A percentile compares a stretch with the other conserved stretches of the same genome.
phyloP scores from a whole-genome alignment of 2,113 vertebrate species.

The Myiozetetes cayanensis region DNA sequence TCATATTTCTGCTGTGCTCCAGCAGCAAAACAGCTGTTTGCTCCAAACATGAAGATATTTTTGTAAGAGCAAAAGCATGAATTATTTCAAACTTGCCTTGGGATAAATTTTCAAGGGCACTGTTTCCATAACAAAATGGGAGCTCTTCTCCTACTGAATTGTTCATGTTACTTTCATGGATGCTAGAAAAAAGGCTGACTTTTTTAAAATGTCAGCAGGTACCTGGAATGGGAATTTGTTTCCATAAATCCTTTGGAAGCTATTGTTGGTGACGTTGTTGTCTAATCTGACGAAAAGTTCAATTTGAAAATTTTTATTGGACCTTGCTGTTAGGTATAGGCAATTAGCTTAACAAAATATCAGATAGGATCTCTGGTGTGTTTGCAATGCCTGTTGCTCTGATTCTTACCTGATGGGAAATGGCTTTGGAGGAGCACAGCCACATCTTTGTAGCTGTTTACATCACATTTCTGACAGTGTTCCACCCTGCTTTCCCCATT shows the following conservation, averaged over 20 bases:
- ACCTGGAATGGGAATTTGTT: constrained; percentile 3
- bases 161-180: not conserved
- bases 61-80: constrained; percentile 36
- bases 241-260: not conserved
- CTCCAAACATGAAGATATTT: constrained; percentile 34
- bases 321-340: not conserved
- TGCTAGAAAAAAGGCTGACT: not conserved
- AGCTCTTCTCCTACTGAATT: constrained; percentile 9
- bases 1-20: not conserved
- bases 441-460: constrained; percentile 23
- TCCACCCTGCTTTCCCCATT: constrained; percentile 58
- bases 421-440: constrained; percentile 11
- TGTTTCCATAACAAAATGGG: constrained; percentile 27
- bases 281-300: not conserved
- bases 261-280: not conserved
- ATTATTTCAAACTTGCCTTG: constrained; percentile 53
- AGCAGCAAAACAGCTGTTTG: constrained; percentile 26
- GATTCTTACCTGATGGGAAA: constrained; percentile 50
- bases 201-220: not conserved
- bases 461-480: constrained; percentile 35
- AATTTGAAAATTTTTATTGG: constrained; percentile 8
- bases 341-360: constrained; percentile 10
- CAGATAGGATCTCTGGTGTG: constrained; percentile 31
- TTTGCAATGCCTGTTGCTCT: constrained; percentile 8
- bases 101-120: constrained; percentile 56